Base-by-base conservation (phyloP, 2,113 vertebrate genomes). In the Calyptomena viridis region DNA sequence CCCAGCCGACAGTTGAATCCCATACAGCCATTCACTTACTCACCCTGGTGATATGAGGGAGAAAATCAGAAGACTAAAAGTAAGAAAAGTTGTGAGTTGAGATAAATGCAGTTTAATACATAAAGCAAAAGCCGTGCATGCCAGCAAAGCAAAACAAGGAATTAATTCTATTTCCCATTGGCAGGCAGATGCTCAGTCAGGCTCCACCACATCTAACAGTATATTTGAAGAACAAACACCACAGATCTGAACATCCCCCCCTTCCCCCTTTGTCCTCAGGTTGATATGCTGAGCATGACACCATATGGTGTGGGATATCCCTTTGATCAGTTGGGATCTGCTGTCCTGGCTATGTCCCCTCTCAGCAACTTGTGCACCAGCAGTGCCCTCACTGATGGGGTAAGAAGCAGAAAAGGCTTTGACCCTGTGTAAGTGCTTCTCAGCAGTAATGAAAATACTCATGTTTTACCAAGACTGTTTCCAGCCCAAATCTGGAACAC, bases 281-380 rank as follows among this genome's bases (percentile, higher is more conserved):
- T 9, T 47, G 23, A 40, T 17, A 23, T 8, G 25, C 60, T 80
- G n/a, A 53, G 10, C n/a, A 35, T 40, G n/a, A 40, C 14, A n/a
- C 46, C 11, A 13, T 19, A 19, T 8, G 6, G 30, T 27, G 9
- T 15, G 21, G 52, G 24, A 59, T 58, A 67, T 53, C 28, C 39
- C 31, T 74, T 49, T 35, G 53, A 15, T 53, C 46, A 27, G 52
- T 12, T 67, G 59, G 21, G 52, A 25, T 33, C 39, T 53, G 9
- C 39, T 67, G 39, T 47, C 74, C 46, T 14, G 21, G 24, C 25
- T 60, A 20, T 27, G 9, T 35, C 18, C 0, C 0, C 28, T 52
- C 6, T 1, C 14, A 73, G 2, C 19, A 16, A 5, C 15, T 31
- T 8, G 4, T 0, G 0, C 25, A 16, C 14, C 6, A 28, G 8